phyloP scores from a whole-genome alignment of 2,888 invertebrate genomes.

The Sphecodes monilicornis region DNA sequence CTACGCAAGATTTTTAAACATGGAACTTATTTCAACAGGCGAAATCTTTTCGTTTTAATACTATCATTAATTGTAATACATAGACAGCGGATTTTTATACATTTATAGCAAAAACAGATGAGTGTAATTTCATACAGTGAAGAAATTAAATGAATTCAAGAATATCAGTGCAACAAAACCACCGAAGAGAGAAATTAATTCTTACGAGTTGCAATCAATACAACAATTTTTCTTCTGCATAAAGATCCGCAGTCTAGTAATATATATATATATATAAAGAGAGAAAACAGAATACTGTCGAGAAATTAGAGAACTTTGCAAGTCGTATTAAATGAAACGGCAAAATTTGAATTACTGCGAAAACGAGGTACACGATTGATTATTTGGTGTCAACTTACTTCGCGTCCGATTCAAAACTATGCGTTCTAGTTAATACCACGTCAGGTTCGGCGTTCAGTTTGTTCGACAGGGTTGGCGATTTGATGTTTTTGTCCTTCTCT shows the following conservation, averaged over 20 bases:
- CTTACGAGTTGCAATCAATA: not conserved
- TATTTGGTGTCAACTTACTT: slow-evolving; percentile 88
- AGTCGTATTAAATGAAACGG: slow-evolving; percentile 48
- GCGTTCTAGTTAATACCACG: slow-evolving; percentile 91
- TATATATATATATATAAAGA: not conserved
- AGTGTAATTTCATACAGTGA: not conserved
- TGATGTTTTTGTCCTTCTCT: slow-evolving; percentile 83
- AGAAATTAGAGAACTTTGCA: slow-evolving; percentile 33
- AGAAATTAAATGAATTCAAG: too few species aligned
- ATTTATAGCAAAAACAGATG: not conserved
- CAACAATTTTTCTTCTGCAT: not conserved
- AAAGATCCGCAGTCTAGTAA: slow-evolving; percentile 2
- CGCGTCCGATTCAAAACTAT: slow-evolving; percentile 95
- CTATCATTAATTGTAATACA: slow-evolving; percentile 27
- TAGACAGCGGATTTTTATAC: slow-evolving; percentile 6
- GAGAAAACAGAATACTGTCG: slow-evolving; percentile 10
- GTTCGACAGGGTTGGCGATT: slow-evolving; percentile 82
- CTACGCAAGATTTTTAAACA: slow-evolving; percentile 20
- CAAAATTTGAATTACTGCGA: slow-evolving; percentile 23
- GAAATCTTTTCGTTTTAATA: slow-evolving; percentile 11
- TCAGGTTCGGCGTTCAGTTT: slow-evolving; percentile 86
- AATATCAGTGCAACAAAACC: too few species aligned
- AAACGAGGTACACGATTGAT: slow-evolving; percentile 15
- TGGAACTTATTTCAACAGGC: slow-evolving; percentile 42
- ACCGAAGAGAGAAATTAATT: too few species aligned